A percentile compares a stretch with the other conserved stretches of the same genome.
Evolutionary conservation across 1,140 invertebrate genomes (phyloP).

Genomic region (Lepidurus packardi): DNA sequence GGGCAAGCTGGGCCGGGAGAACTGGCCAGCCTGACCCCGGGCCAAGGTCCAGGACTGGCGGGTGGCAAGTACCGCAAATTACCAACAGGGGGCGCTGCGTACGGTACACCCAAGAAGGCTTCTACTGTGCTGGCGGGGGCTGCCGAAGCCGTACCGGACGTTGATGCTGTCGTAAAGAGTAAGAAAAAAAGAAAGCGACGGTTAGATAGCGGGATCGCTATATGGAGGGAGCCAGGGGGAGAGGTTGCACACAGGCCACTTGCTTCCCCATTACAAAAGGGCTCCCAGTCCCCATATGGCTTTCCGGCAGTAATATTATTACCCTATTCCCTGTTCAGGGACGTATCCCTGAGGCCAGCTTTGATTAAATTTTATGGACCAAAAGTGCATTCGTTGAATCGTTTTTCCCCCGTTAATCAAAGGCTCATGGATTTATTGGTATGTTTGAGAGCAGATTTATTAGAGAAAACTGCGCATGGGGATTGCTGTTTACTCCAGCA

Average conservation of each 20-base stretch:
- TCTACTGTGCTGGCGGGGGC: slow-evolving; percentile 39
- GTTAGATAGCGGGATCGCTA: background rate
- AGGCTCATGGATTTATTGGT: no score
- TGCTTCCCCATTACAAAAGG: background rate
- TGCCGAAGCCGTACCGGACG: background rate
- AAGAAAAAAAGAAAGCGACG: background rate
- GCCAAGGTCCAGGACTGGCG: slow-evolving; percentile 78
- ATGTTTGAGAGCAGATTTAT: no score
- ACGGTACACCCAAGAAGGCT: slow-evolving; percentile 61
- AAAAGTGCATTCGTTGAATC: background rate
- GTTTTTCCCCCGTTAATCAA: background rate
- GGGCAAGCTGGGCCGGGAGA: slow-evolving; percentile 82
- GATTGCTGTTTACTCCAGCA: no score
- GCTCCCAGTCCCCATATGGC: background rate
- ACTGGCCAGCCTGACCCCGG: slow-evolving; percentile 70
- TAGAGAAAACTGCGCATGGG: no score
- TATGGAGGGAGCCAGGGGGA: no score
- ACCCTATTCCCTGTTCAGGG: background rate
- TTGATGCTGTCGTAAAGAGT: background rate
- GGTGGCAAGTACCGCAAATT: slow-evolving; percentile 46
- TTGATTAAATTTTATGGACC: background rate
- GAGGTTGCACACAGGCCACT: no score
- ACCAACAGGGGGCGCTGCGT: slow-evolving; percentile 51
- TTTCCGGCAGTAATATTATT: background rate
- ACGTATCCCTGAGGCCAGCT: background rate